phyloP scores from a whole-genome alignment of 2,888 invertebrate species.

The Stenchaetothrips biformis region DNA sequence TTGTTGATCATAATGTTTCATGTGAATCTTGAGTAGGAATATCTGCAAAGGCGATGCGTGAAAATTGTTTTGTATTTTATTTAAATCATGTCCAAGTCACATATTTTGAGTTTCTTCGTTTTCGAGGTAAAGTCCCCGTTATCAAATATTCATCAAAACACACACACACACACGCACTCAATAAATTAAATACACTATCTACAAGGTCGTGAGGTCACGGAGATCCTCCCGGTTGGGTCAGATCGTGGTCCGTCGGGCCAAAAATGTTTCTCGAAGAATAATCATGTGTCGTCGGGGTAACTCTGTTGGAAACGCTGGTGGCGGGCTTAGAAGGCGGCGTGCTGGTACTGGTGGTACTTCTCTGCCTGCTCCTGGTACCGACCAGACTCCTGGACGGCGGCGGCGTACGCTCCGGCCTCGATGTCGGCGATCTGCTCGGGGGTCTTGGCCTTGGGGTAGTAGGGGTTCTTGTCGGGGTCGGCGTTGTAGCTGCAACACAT shows the following conservation, averaged over 20 bases:
- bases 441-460: constrained; percentile 65
- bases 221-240: too few relatives aligned
- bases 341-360: constrained; percentile 22
- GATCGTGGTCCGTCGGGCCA: too few relatives aligned
- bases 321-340: not conserved
- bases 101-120: too few relatives aligned
- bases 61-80: not conserved
- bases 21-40: too few relatives aligned
- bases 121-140: too few relatives aligned
- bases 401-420: constrained; percentile 3
- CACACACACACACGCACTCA: not conserved
- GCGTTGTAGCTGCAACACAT: constrained; percentile 60
- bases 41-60: too few relatives aligned
- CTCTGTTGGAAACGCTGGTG: too few relatives aligned
- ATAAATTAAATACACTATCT: constrained; percentile 5
- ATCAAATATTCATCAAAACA: too few relatives aligned
- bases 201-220: not conserved
- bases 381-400: not conserved
- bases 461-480: constrained; percentile 76
- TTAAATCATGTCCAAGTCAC: not conserved
- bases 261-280: too few relatives aligned
- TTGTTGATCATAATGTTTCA: too few relatives aligned
- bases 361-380: constrained; percentile 18
- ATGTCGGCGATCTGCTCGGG: constrained; percentile 22
- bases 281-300: too few relatives aligned